phyloP scores from a whole-genome alignment of 37 sponge, comb jelly and placozoan genomes.

The Cliona cf. orientalis region DNA sequence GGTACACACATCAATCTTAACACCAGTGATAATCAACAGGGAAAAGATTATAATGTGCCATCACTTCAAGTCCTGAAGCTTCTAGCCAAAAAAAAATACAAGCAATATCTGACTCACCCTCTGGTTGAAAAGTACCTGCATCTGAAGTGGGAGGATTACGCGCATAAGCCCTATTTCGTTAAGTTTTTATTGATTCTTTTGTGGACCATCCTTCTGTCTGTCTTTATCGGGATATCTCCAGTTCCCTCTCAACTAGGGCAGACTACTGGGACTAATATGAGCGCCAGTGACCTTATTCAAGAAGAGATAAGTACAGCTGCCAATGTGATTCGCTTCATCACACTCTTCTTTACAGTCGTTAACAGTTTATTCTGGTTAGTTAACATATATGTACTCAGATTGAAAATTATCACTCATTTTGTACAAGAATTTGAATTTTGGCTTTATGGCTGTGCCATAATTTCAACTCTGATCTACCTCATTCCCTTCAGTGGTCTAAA shows the following conservation, averaged over 20 bases:
- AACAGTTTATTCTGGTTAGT: constrained; percentile 21
- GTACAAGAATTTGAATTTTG: background rate
- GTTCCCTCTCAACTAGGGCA: background rate
- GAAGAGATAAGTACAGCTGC: background rate
- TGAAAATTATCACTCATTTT: constrained; percentile 8
- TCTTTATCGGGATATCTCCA: constrained; percentile 47
- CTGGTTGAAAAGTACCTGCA: constrained; percentile 57
- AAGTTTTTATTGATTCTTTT: constrained; percentile 34
- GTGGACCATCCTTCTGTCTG: constrained; percentile 55
- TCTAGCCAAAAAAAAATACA: constrained; percentile 56
- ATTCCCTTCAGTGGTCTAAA: constrained; percentile 23
- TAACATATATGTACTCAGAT: background rate
- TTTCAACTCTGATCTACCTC: constrained; percentile 55
- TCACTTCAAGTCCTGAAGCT: constrained; percentile 35
- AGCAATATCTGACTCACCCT: constrained; percentile 60
- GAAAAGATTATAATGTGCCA: background rate
- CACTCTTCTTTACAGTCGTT: constrained; percentile 11
- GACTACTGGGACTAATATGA: background rate
- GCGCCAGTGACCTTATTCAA: background rate
- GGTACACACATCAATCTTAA: no score
- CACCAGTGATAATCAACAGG: background rate
- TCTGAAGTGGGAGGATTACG: constrained; percentile 71
- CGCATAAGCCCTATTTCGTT: constrained; percentile 15
- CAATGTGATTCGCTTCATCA: constrained; percentile 29
- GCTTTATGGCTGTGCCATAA: constrained; percentile 12